phyloP scores from a whole-genome alignment of 2,797 vertebrate genomes.

The Karalla daura region DNA sequence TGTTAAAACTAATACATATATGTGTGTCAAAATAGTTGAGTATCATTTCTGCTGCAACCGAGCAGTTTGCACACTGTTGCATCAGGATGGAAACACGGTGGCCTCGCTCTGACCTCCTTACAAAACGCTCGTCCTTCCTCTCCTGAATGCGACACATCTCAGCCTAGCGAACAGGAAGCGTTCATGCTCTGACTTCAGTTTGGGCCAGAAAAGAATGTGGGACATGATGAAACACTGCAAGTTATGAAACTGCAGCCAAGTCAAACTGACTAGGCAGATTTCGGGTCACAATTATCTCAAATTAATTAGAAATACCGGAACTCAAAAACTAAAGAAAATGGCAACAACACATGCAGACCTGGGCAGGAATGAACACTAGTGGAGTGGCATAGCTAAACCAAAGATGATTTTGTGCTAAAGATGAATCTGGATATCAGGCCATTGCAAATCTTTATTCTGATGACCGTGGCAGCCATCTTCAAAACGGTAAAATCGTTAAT shows the following conservation, averaged over 20 bases:
- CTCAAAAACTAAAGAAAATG: too few species aligned
- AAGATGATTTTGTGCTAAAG: too few species aligned
- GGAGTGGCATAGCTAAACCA: too few species aligned
- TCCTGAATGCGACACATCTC: conserved; percentile 62
- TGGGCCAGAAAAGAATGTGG: neutral
- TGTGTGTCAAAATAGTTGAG: neutral
- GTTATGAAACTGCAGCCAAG: neutral
- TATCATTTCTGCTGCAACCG: neutral
- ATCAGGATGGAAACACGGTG: conserved; percentile 10
- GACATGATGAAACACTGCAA: neutral
- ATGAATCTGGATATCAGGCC: too few species aligned
- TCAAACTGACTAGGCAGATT: conserved; percentile 18
- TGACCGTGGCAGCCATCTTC: too few species aligned
- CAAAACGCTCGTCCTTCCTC: neutral
- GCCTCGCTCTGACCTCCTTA: conserved; percentile 17
- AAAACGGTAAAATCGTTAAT: too few species aligned
- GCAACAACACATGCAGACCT: too few species aligned
- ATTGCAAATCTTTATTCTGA: too few species aligned
- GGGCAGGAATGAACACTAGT: too few species aligned
- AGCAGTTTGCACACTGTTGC: conserved; percentile 15
- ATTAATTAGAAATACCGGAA: neutral
- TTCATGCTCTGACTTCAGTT: neutral
- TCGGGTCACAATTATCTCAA: neutral
- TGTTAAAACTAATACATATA: conserved; percentile 11
- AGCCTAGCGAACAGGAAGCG: conserved; percentile 7